Percentiles rank a stretch among this genome's conserved stretches.
Conservation (phyloP, 2,888 invertebrate species). For the Folsomia manolachei region DNA sequence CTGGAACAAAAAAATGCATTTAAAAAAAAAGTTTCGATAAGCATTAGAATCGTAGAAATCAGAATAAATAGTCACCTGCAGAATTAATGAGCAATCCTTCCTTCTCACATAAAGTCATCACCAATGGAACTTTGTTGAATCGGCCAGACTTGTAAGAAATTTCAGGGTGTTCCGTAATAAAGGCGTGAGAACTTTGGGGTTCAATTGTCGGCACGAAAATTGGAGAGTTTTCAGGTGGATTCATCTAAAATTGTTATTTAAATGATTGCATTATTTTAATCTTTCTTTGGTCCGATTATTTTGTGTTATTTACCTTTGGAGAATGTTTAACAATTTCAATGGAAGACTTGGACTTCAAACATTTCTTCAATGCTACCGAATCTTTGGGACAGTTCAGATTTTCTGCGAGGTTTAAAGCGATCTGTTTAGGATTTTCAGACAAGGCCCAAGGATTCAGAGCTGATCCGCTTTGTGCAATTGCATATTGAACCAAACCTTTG, state of each 20-base stretch:
- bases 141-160: slow-evolving; percentile 15
- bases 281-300: too few relatives aligned
- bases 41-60: too few relatives aligned
- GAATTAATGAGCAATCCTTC: slow-evolving; percentile 29
- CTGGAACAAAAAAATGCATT: slow-evolving; percentile 1
- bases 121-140: slow-evolving; percentile 28
- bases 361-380: slow-evolving; percentile 16
- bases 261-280: background rate
- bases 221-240: slow-evolving; percentile 11
- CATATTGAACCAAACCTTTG: slow-evolving; percentile 14
- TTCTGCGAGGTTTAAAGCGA: slow-evolving; percentile 19
- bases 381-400: slow-evolving; percentile 19
- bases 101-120: slow-evolving; percentile 23
- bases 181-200: background rate
- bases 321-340: slow-evolving; percentile 21
- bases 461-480: slow-evolving; percentile 30
- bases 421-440: slow-evolving; percentile 16
- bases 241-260: slow-evolving; percentile 5
- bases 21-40: background rate
- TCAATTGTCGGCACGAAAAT: slow-evolving; percentile 25
- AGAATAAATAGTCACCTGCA: slow-evolving; percentile 11
- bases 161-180: slow-evolving; percentile 21
- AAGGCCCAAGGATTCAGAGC: slow-evolving; percentile 29
- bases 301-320: background rate
- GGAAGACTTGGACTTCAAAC: slow-evolving; percentile 22